Evolutionary conservation across 2,888 invertebrate genomes (phyloP), one percentile per base, ranked within the genome.

Genomic region (Rhagium mordax): DNA sequence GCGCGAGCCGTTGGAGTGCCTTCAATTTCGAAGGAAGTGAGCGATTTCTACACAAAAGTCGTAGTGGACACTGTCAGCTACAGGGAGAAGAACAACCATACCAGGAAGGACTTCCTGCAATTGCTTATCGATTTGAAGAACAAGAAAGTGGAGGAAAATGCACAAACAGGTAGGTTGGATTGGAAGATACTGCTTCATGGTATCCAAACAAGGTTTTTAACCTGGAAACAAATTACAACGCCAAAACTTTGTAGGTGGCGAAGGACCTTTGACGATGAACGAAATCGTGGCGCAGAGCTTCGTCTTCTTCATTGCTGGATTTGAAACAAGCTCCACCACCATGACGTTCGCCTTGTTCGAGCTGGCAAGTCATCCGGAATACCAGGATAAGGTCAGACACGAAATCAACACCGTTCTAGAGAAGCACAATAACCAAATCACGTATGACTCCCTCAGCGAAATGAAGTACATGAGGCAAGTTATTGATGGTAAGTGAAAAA

Each of bases 71-170:
- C 88, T 0, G 84, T 90, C 0, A 83, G 87, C 0, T 86, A 88
- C 71, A 82, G 90, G 5, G 87, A 88, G 72, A 83, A 85, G 20
- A 87, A 88, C 74, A 85, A 88, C 0, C 75, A 90, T 0, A 81
- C 78, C 0, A 83, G 89, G 6, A 89, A 90, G 60, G 91, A 90
- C 81, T 90, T 91, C 72, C 80, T 92, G 60, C 89, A 91, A 73
- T 78, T 90, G 2, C 84, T 91, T 57, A 85, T 89, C 16, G 79
- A 73, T 48, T 49, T 71, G 70, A 71, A 68, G 29, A 75, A 74
- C 8, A 59, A 70, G 13, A 70, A 55, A 21, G 41, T 0, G 2
- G 13, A 41, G n/a, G 41, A 41, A 64, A 64, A 49, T 49, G 16
- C 16, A n/a, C 2, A n/a, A 6, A n/a, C 2, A 8, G 18, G 15